These are phyloP conservation scores for Rhea americana DNA, from an alignment of 2,113 vertebrate genomes.

Conservation along the genomic window DNA sequence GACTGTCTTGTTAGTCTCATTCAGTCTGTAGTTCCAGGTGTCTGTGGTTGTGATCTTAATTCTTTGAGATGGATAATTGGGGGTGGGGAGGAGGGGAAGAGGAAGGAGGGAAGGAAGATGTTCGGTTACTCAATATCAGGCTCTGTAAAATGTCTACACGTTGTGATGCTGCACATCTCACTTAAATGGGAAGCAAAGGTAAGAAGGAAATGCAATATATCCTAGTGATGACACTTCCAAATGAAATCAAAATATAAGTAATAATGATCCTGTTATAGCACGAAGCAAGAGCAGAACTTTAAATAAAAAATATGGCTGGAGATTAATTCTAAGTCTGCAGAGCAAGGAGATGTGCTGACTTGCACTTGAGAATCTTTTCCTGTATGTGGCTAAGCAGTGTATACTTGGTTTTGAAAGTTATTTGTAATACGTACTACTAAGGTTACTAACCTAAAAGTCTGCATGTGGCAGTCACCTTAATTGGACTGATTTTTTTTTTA, in stretches of 20 bases:
- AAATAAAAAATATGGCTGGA: not conserved
- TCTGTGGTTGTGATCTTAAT: not conserved
- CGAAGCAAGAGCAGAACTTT: not conserved
- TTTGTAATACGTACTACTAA: not conserved
- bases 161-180: not conserved
- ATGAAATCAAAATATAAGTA: not conserved
- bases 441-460: not conserved
- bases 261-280: not conserved
- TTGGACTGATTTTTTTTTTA: not conserved
- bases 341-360: not conserved
- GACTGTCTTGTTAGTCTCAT: not conserved
- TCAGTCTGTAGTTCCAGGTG: not conserved
- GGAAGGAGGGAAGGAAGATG: not conserved
- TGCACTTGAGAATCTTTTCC: not conserved
- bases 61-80: not conserved
- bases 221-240: not conserved
- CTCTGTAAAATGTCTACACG: not conserved
- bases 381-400: fast-evolving
- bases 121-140: not conserved
- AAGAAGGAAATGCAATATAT: not conserved
- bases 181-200: not conserved
- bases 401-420: fast-evolving
- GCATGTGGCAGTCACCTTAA: not conserved
- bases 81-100: not conserved
- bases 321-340: not conserved